Base-by-base conservation (phyloP, 2,797 vertebrate species). In the Gorsachius magnificus region DNA sequence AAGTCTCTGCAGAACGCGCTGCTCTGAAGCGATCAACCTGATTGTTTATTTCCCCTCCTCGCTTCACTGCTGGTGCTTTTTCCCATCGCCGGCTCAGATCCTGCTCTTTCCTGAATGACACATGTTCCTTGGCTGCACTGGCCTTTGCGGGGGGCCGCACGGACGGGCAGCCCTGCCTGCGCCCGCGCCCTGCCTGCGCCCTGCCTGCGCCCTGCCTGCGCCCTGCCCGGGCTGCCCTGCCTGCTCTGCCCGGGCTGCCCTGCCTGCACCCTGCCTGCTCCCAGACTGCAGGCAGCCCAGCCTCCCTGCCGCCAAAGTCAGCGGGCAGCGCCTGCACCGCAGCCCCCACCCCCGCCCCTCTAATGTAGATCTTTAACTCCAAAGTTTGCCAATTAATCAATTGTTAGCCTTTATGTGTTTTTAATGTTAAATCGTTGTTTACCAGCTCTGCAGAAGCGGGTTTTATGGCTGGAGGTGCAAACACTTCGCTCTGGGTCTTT, bases 401-500 rank as follows among this genome's bases (percentile, higher is more conserved):
- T 94, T 76, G 95, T 93, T 96, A 96, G 87, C 94, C 77, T 93
- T 91, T 93, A 58, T 89, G 92, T 77, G 89, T 91, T 92, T 95
- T 94, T 45, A 60, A 87, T 89, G 83, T 85, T 87, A 74, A 78
- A 64, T 92, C 77, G 46, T 94, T 96, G 94, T 93, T 96, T 97
- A 81, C 89, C 84, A 81, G 82, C 93, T 87, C 76, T 17, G 54
- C 79, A 84, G 84, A 95, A 92, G 46, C 1, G 46, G 81, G 63
- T 60, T 82, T 95, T 88, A 50, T 68, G 96, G 92, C 95, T 93
- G 89, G 96, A 97, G 97, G 96, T 96, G 94, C 69, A 95, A 97
- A 95, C 93, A 74, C 83, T 96, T 94, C 60, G 58, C 97, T 97
- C 97, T 98, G 97, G 95, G 97, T 98, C 96, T 94, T 96, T 97